A percentile compares a stretch with the other conserved stretches of the same genome.
Conservation (phyloP, 2,888 invertebrate species). For the Gonocerus acuteangulatus region DNA sequence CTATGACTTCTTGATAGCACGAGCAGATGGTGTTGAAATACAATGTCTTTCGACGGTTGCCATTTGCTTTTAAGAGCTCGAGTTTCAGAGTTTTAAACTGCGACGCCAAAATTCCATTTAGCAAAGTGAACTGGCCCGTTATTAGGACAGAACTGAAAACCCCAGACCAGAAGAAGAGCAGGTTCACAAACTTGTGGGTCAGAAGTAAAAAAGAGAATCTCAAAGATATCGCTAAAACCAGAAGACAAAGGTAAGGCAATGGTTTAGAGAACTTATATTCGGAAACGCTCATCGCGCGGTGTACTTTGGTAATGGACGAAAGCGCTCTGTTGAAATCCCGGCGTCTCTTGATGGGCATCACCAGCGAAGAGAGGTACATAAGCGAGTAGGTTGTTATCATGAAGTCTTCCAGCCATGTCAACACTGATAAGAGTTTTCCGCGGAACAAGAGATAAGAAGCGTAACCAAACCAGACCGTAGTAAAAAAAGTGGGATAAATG, state of each 20-base stretch:
- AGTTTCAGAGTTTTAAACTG: not conserved
- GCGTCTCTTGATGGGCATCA: not conserved
- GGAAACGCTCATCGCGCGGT: not conserved
- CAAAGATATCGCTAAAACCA: not conserved
- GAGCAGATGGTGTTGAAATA: not conserved
- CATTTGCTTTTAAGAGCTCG: not conserved
- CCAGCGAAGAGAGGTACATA: not conserved
- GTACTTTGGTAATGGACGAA: not conserved
- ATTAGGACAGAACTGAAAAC: not conserved
- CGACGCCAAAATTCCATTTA: not conserved
- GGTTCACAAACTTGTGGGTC: not conserved
- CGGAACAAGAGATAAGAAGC: no score
- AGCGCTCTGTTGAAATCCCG: not conserved
- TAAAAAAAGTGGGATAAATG: not conserved
- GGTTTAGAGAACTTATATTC: not conserved
- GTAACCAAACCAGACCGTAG: no score
- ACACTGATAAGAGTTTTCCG: no score
- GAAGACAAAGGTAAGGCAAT: not conserved
- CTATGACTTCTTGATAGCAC: not conserved
- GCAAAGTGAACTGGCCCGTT: not conserved
- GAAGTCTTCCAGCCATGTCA: not conserved
- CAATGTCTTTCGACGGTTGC: not conserved
- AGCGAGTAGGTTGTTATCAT: not conserved
- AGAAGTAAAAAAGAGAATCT: not conserved
- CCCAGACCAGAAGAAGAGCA: not conserved